phyloP scores from a whole-genome alignment of 2,113 vertebrate species.

The Aleadryas rufinucha region DNA sequence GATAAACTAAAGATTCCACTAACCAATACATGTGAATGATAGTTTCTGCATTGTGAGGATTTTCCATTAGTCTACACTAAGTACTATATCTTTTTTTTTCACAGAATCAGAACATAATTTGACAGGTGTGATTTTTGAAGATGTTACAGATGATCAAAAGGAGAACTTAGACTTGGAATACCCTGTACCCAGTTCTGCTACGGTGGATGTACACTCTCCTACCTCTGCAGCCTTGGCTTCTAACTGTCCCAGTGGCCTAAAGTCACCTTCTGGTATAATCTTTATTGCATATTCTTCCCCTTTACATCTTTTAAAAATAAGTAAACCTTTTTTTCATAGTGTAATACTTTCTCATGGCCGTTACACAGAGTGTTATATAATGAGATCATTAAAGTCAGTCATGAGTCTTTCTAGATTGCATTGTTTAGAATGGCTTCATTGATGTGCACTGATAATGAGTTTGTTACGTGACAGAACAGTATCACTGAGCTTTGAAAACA shows the following conservation, averaged over 20 bases:
- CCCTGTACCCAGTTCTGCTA: neutral
- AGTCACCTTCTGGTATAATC: slow-evolving; percentile 66
- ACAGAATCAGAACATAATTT: neutral
- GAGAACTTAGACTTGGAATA: neutral
- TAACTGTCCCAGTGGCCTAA: neutral
- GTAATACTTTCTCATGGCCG: neutral
- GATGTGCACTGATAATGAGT: neutral
- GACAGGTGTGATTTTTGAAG: neutral
- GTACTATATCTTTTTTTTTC: neutral
- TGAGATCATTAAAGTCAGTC: neutral
- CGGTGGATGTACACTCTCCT: neutral
- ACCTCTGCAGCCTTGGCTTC: neutral
- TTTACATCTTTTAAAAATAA: neutral
- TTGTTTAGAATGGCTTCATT: neutral
- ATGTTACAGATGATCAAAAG: slow-evolving; percentile 5
- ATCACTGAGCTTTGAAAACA: neutral
- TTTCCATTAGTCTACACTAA: neutral
- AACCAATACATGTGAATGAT: neutral
- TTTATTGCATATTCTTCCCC: neutral
- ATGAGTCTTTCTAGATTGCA: neutral
- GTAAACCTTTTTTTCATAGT: neutral
- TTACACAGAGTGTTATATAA: neutral
- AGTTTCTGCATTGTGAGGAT: neutral
- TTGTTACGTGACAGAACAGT: neutral
- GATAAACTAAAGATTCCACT: neutral